Conservation (phyloP, 2,888 invertebrate genomes). For the Conomelus anceps region DNA sequence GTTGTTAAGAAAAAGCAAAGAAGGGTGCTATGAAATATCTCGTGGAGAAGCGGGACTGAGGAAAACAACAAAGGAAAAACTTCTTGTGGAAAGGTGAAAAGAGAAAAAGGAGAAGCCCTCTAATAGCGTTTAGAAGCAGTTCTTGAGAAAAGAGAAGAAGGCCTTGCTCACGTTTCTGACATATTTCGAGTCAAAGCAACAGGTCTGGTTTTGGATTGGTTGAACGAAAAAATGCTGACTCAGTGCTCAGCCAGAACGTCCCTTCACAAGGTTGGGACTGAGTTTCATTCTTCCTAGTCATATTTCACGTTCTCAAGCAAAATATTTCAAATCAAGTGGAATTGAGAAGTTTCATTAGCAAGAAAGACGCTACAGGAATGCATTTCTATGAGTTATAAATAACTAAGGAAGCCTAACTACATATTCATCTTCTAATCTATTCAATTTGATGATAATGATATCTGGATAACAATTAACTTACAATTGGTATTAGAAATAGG, state of each 20-base stretch:
- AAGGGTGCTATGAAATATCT: neutral
- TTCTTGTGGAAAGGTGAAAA: neutral
- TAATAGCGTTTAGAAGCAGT: neutral
- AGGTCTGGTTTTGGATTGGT: neutral
- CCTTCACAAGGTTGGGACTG: neutral
- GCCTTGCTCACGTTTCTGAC: neutral
- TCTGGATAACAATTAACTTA: too few species aligned
- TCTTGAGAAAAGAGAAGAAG: neutral
- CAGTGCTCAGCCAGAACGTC: neutral
- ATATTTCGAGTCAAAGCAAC: neutral
- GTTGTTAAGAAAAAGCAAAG: neutral
- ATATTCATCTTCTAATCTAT: too few species aligned
- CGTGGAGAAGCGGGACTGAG: neutral
- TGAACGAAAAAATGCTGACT: neutral
- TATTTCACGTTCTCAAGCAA: neutral
- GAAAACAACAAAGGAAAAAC: neutral
- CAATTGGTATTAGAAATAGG: too few species aligned
- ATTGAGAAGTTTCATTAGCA: too few species aligned
- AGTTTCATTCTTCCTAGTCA: neutral
- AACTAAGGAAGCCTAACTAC: too few species aligned
- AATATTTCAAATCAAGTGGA: neutral
- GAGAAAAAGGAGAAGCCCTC: neutral
- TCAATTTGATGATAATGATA: too few species aligned
- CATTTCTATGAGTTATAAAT: too few species aligned
- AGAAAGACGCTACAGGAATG: too few species aligned